phyloP scores from a whole-genome alignment of 2,113 vertebrate species.

The Indicator indicator region DNA sequence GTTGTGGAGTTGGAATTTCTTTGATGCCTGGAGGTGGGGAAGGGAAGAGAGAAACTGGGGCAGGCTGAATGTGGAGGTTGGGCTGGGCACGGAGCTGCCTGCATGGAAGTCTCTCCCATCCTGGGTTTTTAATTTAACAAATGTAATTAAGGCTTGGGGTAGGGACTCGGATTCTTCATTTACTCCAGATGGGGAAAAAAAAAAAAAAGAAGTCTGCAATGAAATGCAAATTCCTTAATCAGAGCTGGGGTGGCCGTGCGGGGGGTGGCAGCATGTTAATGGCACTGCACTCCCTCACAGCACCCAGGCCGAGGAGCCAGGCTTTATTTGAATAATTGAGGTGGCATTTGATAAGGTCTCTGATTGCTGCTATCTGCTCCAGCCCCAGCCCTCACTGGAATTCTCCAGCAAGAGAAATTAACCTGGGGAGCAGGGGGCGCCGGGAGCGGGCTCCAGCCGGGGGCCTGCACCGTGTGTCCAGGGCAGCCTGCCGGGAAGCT shows the following conservation, averaged over 20 bases:
- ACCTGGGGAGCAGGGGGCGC: neutral
- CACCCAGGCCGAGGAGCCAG: conserved; percentile 16
- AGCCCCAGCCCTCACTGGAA: conserved; percentile 27
- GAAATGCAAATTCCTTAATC: conserved; percentile 52
- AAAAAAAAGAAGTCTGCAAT: conserved; percentile 30
- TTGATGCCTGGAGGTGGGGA: conserved; percentile 39
- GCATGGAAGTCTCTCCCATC: conserved; percentile 62
- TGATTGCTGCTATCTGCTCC: conserved; percentile 42
- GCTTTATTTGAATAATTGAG: conserved; percentile 57
- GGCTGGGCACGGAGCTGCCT: neutral
- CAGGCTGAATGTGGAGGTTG: conserved; percentile 9
- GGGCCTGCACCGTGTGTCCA: neutral
- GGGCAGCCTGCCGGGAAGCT: neutral
- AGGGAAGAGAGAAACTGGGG: conserved; percentile 4
- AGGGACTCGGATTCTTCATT: conserved; percentile 67
- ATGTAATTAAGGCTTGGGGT: conserved; percentile 63
- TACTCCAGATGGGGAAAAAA: conserved; percentile 56
- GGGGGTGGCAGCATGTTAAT: conserved; percentile 49
- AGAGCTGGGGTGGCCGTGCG: conserved; percentile 29
- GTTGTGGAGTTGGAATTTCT: conserved; percentile 60
- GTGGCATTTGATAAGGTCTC: conserved; percentile 48
- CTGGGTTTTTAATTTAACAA: conserved; percentile 64
- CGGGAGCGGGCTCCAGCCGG: neutral
- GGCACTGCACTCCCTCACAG: conserved; percentile 46
- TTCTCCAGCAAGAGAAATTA: conserved; percentile 30